Evolutionary conservation across 2,113 vertebrate genomes (phyloP).

Genomic region (Mesembrinibis cayennensis): DNA sequence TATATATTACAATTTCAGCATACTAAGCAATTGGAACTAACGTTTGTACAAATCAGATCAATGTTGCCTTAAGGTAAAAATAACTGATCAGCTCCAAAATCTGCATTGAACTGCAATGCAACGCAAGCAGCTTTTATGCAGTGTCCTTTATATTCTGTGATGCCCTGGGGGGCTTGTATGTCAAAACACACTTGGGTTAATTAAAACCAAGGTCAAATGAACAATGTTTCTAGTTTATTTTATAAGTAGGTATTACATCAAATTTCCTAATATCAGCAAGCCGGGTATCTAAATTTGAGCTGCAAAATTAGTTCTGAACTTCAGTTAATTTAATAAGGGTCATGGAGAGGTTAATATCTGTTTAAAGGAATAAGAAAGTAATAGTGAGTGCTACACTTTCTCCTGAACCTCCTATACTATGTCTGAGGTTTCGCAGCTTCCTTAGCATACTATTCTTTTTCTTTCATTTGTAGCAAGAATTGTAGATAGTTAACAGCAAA

Average conservation of each 20-base stretch:
- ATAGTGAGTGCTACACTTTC: background rate
- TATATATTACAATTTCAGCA: background rate
- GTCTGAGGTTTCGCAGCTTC: background rate
- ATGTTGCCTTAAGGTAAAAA: conserved; percentile 8
- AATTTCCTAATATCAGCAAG: background rate
- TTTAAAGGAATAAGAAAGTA: background rate
- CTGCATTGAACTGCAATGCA: background rate
- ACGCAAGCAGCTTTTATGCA: background rate
- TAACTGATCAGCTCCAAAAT: background rate
- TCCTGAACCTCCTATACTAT: background rate
- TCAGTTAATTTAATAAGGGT: background rate
- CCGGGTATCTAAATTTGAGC: background rate
- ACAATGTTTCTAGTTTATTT: background rate
- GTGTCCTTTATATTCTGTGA: background rate
- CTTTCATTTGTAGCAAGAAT: background rate
- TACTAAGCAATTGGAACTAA: background rate
- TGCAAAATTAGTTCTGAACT: background rate
- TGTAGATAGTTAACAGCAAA: background rate
- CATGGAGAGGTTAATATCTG: background rate
- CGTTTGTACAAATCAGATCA: background rate
- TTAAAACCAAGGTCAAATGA: conserved; percentile 2
- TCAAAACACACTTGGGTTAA: conserved; percentile 3
- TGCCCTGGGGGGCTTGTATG: background rate
- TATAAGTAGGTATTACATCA: background rate
- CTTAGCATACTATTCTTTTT: background rate